Conservation (phyloP, 2,797 vertebrate species). For the Sebastes kiyomatsui region DNA sequence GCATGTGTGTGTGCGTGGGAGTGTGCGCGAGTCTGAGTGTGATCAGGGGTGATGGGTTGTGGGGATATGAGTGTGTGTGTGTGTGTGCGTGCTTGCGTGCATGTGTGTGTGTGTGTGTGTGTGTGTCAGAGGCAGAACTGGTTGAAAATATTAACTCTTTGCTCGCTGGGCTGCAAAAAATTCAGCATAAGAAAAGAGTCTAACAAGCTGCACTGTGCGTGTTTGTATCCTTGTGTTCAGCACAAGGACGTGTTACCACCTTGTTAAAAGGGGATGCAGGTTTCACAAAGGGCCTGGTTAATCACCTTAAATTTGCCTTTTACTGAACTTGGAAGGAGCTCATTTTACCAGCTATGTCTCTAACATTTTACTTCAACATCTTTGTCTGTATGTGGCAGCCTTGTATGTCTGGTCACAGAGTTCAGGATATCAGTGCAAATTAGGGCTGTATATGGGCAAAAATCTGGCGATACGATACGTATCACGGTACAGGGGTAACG, state of each 20-base stretch:
- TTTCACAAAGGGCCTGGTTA: conserved; percentile 22
- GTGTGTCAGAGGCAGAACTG: conserved; percentile 76
- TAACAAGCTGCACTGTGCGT: conserved; percentile 49
- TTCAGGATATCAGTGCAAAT: conserved; percentile 36
- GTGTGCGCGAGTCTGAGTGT: conserved; percentile 28
- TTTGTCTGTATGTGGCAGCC: background rate
- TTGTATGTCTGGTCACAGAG: background rate
- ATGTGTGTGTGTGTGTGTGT: conserved; percentile 30
- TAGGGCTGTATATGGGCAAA: too few species aligned
- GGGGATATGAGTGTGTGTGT: too few species aligned
- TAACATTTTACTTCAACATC: background rate
- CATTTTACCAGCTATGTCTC: background rate
- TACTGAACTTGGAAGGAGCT: conserved; percentile 17
- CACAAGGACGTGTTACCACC: conserved; percentile 14
- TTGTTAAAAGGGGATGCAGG: conserved; percentile 16
- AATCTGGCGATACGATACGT: rapidly evolving
- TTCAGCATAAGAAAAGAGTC: conserved; percentile 54
- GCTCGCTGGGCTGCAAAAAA: conserved; percentile 63
- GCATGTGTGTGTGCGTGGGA: conserved; percentile 15
- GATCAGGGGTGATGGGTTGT: conserved; percentile 1
- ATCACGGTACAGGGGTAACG: too few species aligned
- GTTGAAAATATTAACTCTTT: conserved; percentile 83
- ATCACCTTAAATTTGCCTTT: conserved; percentile 44
- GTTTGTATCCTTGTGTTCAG: conserved; percentile 20
- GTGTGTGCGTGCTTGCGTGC: background rate